phyloP scores from a whole-genome alignment of 1,140 invertebrate species.

The Drosophila novamexicana region DNA sequence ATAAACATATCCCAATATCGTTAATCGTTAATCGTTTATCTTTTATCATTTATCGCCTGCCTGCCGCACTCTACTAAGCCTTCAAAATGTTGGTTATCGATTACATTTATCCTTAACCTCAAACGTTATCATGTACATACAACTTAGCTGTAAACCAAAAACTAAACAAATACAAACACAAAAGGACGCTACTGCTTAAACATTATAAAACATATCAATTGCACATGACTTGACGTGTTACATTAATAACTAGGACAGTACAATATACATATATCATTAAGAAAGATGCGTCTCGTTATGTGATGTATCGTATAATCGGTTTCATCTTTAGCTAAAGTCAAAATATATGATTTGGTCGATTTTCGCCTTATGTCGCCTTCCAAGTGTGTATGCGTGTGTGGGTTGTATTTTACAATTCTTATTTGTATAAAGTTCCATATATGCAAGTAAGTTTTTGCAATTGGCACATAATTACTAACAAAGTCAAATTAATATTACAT shows the following conservation, averaged over 20 bases:
- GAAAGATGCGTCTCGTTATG: constrained; percentile 5
- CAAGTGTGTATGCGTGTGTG: constrained; percentile 27
- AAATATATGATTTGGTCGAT: constrained; percentile 55
- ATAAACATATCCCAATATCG: constrained; percentile 5
- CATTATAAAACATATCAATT: constrained; percentile 54
- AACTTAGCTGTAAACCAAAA: constrained; percentile 41
- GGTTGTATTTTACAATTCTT: constrained; percentile 56
- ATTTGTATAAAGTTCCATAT: constrained; percentile 30
- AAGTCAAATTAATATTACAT: constrained; percentile 42
- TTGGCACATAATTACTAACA: constrained; percentile 71
- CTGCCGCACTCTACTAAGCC: not conserved
- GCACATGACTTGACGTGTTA: constrained; percentile 58
- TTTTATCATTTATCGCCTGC: not conserved
- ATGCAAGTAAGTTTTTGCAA: constrained; percentile 54
- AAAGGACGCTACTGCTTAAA: not conserved
- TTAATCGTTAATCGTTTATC: constrained; percentile 4
- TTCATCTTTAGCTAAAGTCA: constrained; percentile 17
- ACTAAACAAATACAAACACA: constrained; percentile 8
- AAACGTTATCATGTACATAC: constrained; percentile 40
- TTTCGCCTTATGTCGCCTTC: constrained; percentile 12
- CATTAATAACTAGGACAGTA: constrained; percentile 49
- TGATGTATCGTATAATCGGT: not conserved
- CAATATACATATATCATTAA: constrained; percentile 36
- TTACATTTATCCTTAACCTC: not conserved
- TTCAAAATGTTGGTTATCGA: constrained; percentile 13